Evolutionary conservation across 2,888 invertebrate species (phyloP).

Genomic region (Cordilura impudica): DNA sequence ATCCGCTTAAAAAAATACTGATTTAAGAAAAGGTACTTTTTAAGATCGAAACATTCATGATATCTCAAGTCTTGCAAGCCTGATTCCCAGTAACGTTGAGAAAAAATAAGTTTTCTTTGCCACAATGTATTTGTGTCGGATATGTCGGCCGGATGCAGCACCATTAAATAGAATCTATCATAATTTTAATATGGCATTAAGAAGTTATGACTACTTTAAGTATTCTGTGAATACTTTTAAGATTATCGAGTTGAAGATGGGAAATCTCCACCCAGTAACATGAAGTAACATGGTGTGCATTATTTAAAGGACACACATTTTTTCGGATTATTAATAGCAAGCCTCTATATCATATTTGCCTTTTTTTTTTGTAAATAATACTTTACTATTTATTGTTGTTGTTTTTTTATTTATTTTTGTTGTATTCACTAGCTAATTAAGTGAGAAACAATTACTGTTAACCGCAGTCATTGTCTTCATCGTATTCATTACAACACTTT

Average conservation of each 20-base stretch:
- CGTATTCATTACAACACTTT: background rate
- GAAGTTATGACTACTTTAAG: too few relatives aligned
- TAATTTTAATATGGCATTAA: too few relatives aligned
- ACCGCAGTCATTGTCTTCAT: background rate
- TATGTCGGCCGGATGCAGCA: too few relatives aligned
- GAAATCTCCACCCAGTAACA: background rate
- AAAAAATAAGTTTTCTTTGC: too few relatives aligned
- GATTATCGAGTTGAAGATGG: background rate
- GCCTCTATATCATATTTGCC: background rate
- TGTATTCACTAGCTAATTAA: background rate
- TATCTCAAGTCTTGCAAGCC: too few relatives aligned
- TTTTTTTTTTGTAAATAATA: background rate
- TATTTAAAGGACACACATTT: background rate
- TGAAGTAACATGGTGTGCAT: background rate
- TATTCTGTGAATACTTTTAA: too few relatives aligned
- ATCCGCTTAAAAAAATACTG: too few relatives aligned
- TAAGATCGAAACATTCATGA: too few relatives aligned
- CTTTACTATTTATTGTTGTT: background rate
- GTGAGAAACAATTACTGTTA: background rate
- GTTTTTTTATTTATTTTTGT: background rate
- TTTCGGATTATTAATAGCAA: background rate
- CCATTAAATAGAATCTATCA: too few relatives aligned
- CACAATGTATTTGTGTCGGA: too few relatives aligned
- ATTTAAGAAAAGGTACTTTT: too few relatives aligned
- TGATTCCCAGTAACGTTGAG: too few relatives aligned